Conservation (phyloP, 2,797 vertebrate species). For the Acanthurus tractus region DNA sequence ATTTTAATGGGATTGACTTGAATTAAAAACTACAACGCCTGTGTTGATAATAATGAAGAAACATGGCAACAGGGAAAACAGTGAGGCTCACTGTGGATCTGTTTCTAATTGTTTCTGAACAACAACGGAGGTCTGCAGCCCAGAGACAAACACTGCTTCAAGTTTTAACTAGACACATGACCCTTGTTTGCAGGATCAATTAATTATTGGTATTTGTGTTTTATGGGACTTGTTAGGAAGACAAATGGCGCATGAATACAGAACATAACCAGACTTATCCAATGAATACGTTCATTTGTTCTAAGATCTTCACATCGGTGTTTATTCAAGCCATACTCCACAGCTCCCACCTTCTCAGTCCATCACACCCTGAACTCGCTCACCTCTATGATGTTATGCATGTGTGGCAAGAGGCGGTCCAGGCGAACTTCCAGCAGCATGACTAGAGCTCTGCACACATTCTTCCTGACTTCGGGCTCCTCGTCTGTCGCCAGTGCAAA, state of each 20-base stretch:
- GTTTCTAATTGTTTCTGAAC: too few species aligned
- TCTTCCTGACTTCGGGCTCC: slow-evolving; percentile 94
- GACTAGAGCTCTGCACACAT: slow-evolving; percentile 94
- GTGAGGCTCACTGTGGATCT: not conserved
- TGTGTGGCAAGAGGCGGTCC: slow-evolving; percentile 94
- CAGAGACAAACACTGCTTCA: too few species aligned
- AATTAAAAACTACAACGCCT: not conserved
- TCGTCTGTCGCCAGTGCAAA: slow-evolving; percentile 94
- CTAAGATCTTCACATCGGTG: not conserved
- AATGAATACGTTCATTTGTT: not conserved
- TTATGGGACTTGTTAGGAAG: not conserved
- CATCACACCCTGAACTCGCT: not conserved
- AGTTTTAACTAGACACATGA: too few species aligned
- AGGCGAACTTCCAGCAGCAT: slow-evolving; percentile 96
- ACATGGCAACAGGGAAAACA: not conserved
- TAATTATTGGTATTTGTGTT: too few species aligned
- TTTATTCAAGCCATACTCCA: not conserved
- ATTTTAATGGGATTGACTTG: not conserved
- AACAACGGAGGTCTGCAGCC: too few species aligned
- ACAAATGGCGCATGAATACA: not conserved
- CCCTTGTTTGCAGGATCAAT: too few species aligned
- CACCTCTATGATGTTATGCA: slow-evolving; percentile 97
- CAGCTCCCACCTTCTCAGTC: not conserved
- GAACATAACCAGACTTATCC: not conserved
- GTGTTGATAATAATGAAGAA: too few species aligned